Evolutionary conservation across 1,140 invertebrate species (phyloP).

Genomic region (Leptonema lineaticorne): DNA sequence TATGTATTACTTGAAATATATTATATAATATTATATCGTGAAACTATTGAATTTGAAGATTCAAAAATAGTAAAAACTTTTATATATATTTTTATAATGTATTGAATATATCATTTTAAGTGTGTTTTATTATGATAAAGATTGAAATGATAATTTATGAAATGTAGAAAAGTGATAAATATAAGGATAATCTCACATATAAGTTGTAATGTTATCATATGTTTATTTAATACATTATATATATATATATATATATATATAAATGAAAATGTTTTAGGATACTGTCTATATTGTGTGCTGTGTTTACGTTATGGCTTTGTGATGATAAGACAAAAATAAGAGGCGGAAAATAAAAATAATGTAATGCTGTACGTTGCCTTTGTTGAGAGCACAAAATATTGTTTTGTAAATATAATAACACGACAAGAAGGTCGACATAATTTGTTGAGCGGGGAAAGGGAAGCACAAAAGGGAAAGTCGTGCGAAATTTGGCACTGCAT

Average conservation of each 20-base stretch:
- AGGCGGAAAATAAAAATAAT: neutral
- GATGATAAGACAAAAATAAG: neutral
- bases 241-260: neutral
- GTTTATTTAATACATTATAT: neutral
- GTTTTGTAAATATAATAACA: constrained; percentile 7
- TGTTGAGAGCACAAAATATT: neutral
- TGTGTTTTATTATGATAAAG: too few species aligned
- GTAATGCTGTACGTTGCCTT: neutral
- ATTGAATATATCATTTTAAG: too few species aligned
- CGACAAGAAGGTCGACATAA: constrained; percentile 10
- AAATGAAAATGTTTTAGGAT: neutral
- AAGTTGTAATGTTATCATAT: too few species aligned
- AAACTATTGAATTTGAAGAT: too few species aligned
- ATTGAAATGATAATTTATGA: too few species aligned
- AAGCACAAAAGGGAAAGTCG: constrained; percentile 10
- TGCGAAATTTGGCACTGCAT: constrained; percentile 17
- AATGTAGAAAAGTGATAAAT: too few species aligned
- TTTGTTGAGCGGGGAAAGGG: neutral
- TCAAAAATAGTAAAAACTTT: too few species aligned
- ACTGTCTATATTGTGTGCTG: neutral
- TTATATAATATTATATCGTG: too few species aligned
- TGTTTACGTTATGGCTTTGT: neutral
- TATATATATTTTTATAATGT: too few species aligned
- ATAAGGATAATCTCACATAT: too few species aligned
- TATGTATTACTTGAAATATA: too few species aligned